Evolutionary conservation across 2,888 invertebrate species (phyloP), one percentile per base, ranked within the genome.

Genomic region (Sycophila texana): DNA sequence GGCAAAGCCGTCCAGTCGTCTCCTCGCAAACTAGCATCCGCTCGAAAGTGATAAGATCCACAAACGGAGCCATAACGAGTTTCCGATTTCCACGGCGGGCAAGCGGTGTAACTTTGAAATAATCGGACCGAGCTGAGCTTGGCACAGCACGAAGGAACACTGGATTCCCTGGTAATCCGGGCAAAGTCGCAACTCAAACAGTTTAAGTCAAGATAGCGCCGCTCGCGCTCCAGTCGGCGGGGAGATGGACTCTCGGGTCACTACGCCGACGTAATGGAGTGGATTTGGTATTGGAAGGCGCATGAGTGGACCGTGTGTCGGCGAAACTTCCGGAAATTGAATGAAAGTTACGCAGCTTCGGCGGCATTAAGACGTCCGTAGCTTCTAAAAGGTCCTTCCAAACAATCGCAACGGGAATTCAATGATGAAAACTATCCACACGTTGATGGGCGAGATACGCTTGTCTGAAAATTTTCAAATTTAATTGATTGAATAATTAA

Each of bases 171-270:
- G 83, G 84, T 89, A 88, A 89, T 87, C 87, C 86, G 84, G 39
- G 86, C 85, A 87, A 88, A 89, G 87, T 88, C 87, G 85, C 87
- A 88, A 89, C 86, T 88, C 87, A 88, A 88, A 88, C 87, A 89
- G 87, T 86, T 88, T 88, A 88, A 87, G 86, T 86, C 86, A 84
- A 83, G 82, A 83, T 84, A 84, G 83, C 83, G 82, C n/a, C 3
- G 49, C 20, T 20, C 20, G 12, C 16, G 20, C 47, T 58, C 39
- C 55, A 68, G 18, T 83, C 75, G 63, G 80, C 80, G 81, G 51
- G 79, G 81, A 83, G 83, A 83, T 82, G 81, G 83, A 84, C 81
- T 82, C 82, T 82, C 82, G 82, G 83, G 83, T 80, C 66, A 83
- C 83, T 85, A 78, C 74, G 82, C 81, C 82, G 83, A 82, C 82